A percentile compares a stretch with the other conserved stretches of the same genome.
Conservation (phyloP, 1,140 invertebrate genomes). For the Leptinotarsa texana region DNA sequence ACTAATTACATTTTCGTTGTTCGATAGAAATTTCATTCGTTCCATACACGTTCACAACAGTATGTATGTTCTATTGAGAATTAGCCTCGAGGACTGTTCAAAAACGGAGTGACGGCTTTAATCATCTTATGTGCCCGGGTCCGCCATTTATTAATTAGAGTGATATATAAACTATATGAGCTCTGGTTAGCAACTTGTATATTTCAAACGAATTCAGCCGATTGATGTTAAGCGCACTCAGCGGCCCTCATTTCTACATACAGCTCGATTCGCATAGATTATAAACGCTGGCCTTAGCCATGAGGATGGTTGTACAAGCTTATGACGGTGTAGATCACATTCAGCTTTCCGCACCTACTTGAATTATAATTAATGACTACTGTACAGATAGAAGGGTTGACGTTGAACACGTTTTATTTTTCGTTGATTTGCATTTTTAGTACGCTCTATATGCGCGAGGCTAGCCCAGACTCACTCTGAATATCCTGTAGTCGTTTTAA, state of each 20-base stretch:
- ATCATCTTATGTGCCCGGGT: conserved; percentile 44
- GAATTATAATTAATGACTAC: conserved; percentile 28
- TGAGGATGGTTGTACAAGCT: conserved; percentile 25
- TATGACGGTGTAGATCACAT: conserved; percentile 26
- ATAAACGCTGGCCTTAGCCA: conserved; percentile 10
- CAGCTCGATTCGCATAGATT: conserved; percentile 19
- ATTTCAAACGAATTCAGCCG: conserved; percentile 51
- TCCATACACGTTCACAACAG: not conserved
- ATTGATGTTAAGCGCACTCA: conserved; percentile 49
- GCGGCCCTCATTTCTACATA: conserved; percentile 33
- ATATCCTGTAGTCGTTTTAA: too few relatives aligned
- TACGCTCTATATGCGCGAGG: not conserved
- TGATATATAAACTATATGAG: conserved; percentile 51
- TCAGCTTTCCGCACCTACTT: conserved; percentile 29
- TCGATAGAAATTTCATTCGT: conserved; percentile 4
- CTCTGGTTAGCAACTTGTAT: conserved; percentile 48
- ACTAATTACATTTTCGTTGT: not conserved
- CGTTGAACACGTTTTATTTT: conserved; percentile 1
- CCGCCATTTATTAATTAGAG: conserved; percentile 54
- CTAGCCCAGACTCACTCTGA: too few relatives aligned
- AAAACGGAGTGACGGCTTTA: conserved; percentile 47
- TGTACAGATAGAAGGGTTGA: conserved; percentile 5
- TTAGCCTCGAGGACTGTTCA: conserved; percentile 16
- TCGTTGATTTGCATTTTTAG: conserved; percentile 16
- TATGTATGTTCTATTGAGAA: conserved; percentile 9